Percentiles rank a stretch among this genome's conserved stretches.
phyloP scores from a whole-genome alignment of 2,113 vertebrate genomes.

The Sus scrofa region T2T-Sscrofa CM000813.6:61479001-61479500 shows the following conservation, averaged over 20 bases:
- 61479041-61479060: neutral
- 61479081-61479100: neutral
- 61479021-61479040: neutral
- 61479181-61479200: neutral
- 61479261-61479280: neutral
- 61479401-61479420: neutral
- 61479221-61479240: neutral
- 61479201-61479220: neutral
- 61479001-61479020: neutral
- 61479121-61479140: neutral
- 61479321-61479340: neutral
- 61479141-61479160: neutral
- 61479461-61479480: neutral
- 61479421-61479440: neutral
- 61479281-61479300: neutral
- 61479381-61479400: neutral
- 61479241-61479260: neutral
- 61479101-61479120: neutral
- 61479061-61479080: no score
- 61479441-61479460: neutral
- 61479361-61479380: neutral
- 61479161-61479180: neutral
- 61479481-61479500: neutral
- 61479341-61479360: no score
- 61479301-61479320: neutral